Conservation (phyloP, 2,888 invertebrate species). For the Brachycybe producta region DNA sequence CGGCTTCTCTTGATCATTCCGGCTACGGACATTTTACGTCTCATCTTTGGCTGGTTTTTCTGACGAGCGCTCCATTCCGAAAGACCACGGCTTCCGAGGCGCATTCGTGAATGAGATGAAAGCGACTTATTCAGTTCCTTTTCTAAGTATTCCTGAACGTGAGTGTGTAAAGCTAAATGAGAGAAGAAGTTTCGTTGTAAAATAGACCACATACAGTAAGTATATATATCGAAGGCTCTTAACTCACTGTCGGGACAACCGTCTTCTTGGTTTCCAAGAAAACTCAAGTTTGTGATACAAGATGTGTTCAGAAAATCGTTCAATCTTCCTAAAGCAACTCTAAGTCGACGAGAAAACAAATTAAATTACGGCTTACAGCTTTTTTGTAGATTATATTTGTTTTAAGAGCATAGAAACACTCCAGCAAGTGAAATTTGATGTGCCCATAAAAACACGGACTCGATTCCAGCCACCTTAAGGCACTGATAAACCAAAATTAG, state of each 20-base stretch:
- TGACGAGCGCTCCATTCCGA: background rate
- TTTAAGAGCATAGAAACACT: too few relatives aligned
- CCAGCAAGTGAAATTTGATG: too few relatives aligned
- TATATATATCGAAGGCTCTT: too few relatives aligned
- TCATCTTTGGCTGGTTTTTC: background rate
- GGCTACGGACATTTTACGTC: slow-evolving; percentile 59
- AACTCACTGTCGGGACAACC: slow-evolving; percentile 55
- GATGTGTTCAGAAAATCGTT: slow-evolving; percentile 94
- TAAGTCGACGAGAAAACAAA: slow-evolving; percentile 23
- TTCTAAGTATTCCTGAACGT: slow-evolving; percentile 75
- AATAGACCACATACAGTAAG: slow-evolving; percentile 12
- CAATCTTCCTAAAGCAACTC: slow-evolving; percentile 87
- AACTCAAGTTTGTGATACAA: slow-evolving; percentile 92
- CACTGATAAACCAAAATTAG: too few relatives aligned
- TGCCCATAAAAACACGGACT: too few relatives aligned
- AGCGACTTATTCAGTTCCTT: slow-evolving; percentile 71
- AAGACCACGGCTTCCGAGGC: background rate
- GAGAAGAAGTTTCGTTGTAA: slow-evolving; percentile 31
- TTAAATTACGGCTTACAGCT: too few relatives aligned
- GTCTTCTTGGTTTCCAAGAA: slow-evolving; percentile 82
- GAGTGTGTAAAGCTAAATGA: slow-evolving; percentile 53
- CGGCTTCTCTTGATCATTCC: slow-evolving; percentile 89
- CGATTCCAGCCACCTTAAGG: too few relatives aligned
- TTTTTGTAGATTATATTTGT: too few relatives aligned
- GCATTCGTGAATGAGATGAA: slow-evolving; percentile 31